A percentile compares a stretch with the other conserved stretches of the same genome.
Evolutionary conservation across 1,140 invertebrate species (phyloP).

Genomic region (Oncopodura yosiiana): DNA sequence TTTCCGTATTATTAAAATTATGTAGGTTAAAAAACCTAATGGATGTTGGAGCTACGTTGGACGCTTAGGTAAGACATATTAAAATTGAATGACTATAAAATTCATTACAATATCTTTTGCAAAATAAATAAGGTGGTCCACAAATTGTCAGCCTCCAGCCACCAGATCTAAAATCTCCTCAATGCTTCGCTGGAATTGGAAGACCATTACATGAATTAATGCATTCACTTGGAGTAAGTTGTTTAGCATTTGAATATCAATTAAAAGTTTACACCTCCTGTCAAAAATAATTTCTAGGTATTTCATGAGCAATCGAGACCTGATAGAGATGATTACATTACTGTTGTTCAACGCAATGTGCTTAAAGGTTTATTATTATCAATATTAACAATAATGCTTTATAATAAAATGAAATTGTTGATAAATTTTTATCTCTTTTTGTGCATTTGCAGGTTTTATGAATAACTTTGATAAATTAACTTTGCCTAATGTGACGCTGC

Average conservation of each 20-base stretch:
- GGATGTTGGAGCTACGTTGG: conserved; percentile 58
- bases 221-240: conserved; percentile 54
- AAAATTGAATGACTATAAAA: background rate
- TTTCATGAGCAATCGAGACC: conserved; percentile 56
- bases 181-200: conserved; percentile 52
- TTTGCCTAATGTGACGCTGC: conserved; percentile 50
- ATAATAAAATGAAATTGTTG: background rate
- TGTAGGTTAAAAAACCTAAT: too few relatives aligned
- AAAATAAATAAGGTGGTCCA: too few relatives aligned
- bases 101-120: conserved; percentile 30
- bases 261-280: too few relatives aligned
- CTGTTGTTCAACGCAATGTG: conserved; percentile 32
- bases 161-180: conserved; percentile 47
- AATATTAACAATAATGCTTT: background rate
- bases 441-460: conserved; percentile 45
- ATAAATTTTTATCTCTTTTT: too few relatives aligned
- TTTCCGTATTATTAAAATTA: background rate
- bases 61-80: background rate
- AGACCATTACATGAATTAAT: conserved; percentile 54
- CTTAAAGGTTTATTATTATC: conserved; percentile 25
- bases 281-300: too few relatives aligned
- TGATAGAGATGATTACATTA: conserved; percentile 39
- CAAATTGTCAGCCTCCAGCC: conserved; percentile 56
- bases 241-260: too few relatives aligned
- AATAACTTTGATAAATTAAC: conserved; percentile 54